Base-by-base conservation (phyloP, 2,113 vertebrate species). In the Caretta caretta region DNA sequence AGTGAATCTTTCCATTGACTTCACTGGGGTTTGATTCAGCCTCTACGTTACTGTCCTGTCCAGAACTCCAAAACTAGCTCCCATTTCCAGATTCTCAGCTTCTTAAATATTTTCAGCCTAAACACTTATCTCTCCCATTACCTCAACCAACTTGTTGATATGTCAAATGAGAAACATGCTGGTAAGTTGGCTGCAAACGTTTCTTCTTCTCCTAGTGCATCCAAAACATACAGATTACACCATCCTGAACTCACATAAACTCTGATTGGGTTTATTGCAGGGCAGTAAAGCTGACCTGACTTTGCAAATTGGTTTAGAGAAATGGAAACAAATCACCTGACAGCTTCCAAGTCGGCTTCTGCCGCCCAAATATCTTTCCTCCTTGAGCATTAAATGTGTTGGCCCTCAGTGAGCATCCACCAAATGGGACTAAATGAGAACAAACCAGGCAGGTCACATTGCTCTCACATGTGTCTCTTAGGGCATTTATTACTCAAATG, bases 71-170 rank as follows among this genome's bases (percentile, higher is more conserved):
- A 93, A 95, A 90, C 12, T 92, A 91, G 92, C 86, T 93, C 80
- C 54, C 31, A 92, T 93, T 94, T 90, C 88, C 91, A 96, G 22
- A 94, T 89, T 75, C 88, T 92, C 89, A 84, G 79, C 85, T 96
- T 57, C 96, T 92, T 96, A 92, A 93, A 89, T 56, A 80, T 62
- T 91, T 83, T 49, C 51, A 78, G 48, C 59, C 94, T 93, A 76
- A 95, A 94, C 53, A 93, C 84, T 97, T 96, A 87, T 94, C 95
- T 97, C 78, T 95, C 82, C 90, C 92, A 90, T 97, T 96, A 96
- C 95, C 90, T 97, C 96, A 96, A 94, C 88, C 84, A 85, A 86
- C 42, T 83, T 90, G 51, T 92, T 81, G 84, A 86, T 88, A 87
- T 35, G 87, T 93, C 88, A 94, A 42, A 83, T 50, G 69, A 96